These are phyloP conservation scores for Macaca mulatta DNA, from an alignment of 2,113 vertebrate genomes.

Conservation along the genomic window DNA sequence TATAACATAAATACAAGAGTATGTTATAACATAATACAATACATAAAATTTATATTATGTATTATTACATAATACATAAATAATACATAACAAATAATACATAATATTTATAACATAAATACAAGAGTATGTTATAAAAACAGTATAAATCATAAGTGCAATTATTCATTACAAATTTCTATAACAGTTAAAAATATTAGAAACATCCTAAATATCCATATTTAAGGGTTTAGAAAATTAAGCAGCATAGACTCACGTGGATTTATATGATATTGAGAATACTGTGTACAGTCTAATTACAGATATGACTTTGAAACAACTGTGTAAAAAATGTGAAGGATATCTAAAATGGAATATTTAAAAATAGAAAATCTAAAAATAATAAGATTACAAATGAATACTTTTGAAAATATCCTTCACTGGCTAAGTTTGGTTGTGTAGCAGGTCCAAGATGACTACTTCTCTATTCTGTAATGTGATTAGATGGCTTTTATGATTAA, in stretches of 20 bases:
- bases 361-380: neutral
- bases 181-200: neutral
- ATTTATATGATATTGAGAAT: neutral
- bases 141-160: accelerated
- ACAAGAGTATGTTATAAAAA: neutral
- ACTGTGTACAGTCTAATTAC: neutral
- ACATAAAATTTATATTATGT: no score
- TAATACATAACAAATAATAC: no score
- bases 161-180: neutral
- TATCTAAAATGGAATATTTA: neutral
- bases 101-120: no score
- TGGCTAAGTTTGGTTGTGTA: neutral
- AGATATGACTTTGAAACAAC: neutral
- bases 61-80: no score
- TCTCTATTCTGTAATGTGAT: neutral
- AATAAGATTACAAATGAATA: neutral
- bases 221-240: neutral
- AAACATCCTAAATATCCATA: neutral
- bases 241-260: neutral
- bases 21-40: neutral
- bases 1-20: no score
- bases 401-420: neutral
- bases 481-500: neutral
- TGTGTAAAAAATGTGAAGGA: neutral
- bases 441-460: neutral